Evolutionary conservation across 1,140 invertebrate species (phyloP).

Genomic region (Cydia strobilella): DNA sequence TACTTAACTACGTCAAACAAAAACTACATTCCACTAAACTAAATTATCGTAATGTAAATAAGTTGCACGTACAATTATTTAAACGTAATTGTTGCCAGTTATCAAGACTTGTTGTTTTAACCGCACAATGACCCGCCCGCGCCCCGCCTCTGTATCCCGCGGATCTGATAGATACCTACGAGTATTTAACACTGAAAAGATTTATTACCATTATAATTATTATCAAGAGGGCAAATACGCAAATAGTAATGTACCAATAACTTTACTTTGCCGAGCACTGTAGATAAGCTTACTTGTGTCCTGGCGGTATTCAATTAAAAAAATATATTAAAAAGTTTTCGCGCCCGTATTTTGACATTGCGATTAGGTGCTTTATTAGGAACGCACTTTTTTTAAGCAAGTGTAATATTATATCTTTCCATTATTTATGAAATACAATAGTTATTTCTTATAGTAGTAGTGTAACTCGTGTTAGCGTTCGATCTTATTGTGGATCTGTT

Average conservation of each 20-base stretch:
- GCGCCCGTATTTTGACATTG: slow-evolving; percentile 32
- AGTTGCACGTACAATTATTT: slow-evolving; percentile 17
- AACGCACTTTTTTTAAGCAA: not conserved
- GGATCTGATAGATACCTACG: slow-evolving; percentile 28
- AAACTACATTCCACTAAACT: not conserved
- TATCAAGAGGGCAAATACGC: slow-evolving; percentile 44
- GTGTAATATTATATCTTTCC: slow-evolving; percentile 2
- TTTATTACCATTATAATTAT: slow-evolving; percentile 45
- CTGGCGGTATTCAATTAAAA: slow-evolving; percentile 4
- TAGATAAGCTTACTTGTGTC: slow-evolving; percentile 50
- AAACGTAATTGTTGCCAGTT: slow-evolving; percentile 12
- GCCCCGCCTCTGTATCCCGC: not conserved
- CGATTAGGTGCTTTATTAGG: slow-evolving; percentile 17
- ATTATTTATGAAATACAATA: slow-evolving; percentile 4
- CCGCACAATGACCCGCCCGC: slow-evolving; percentile 18
- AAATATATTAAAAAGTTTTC: slow-evolving; percentile 28
- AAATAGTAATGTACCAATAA: slow-evolving; percentile 47
- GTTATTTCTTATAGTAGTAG: slow-evolving; percentile 9
- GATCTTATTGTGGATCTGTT: slow-evolving; percentile 35
- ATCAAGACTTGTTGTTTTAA: slow-evolving; percentile 29
- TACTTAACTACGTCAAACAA: not conserved
- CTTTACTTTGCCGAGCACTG: slow-evolving; percentile 45
- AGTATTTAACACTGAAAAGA: slow-evolving; percentile 28
- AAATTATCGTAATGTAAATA: slow-evolving; percentile 21
- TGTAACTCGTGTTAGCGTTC: slow-evolving; percentile 11